phyloP scores from a whole-genome alignment of 2,888 invertebrate genomes.

The Dyspetes luteomarginatus region DNA sequence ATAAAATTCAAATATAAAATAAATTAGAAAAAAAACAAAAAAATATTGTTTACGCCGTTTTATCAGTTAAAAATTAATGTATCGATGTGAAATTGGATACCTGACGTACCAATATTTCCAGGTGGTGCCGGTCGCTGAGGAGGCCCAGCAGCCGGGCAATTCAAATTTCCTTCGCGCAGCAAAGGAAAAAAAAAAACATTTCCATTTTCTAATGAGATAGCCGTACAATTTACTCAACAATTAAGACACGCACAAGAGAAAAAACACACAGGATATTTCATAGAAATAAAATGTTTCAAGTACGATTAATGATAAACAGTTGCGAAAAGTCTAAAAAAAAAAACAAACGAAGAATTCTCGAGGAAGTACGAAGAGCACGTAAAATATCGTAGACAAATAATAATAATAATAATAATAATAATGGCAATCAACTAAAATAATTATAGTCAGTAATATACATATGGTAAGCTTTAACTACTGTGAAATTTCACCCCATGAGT shows the following conservation, averaged over 20 bases:
- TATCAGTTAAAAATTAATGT: no score
- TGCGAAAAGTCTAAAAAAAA: background rate
- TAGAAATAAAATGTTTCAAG: slow-evolving; percentile 27
- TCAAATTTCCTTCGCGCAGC: slow-evolving; percentile 79
- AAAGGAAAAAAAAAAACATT: no score
- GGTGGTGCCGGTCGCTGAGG: slow-evolving; percentile 83
- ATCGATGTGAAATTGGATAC: background rate
- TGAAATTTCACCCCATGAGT: background rate
- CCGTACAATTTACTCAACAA: no score
- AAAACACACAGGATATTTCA: background rate
- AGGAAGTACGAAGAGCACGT: slow-evolving; percentile 3
- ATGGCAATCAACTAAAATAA: no score
- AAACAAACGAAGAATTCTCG: slow-evolving; percentile 11
- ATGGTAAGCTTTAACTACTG: slow-evolving; percentile 7
- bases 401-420: background rate
- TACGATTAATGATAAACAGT: background rate
- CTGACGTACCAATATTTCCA: slow-evolving; percentile 81
- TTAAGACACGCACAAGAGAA: background rate
- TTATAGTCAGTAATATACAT: slow-evolving; percentile 5
- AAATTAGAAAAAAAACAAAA: background rate
- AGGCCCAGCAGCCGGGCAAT: slow-evolving; percentile 74
- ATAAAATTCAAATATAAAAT: background rate
- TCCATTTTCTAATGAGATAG: no score
- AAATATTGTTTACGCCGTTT: no score
- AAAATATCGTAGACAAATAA: slow-evolving; percentile 6